A percentile compares a stretch with the other conserved stretches of the same genome.
Conservation (phyloP, 2,113 vertebrate species). For the Setophaga coronata region DNA sequence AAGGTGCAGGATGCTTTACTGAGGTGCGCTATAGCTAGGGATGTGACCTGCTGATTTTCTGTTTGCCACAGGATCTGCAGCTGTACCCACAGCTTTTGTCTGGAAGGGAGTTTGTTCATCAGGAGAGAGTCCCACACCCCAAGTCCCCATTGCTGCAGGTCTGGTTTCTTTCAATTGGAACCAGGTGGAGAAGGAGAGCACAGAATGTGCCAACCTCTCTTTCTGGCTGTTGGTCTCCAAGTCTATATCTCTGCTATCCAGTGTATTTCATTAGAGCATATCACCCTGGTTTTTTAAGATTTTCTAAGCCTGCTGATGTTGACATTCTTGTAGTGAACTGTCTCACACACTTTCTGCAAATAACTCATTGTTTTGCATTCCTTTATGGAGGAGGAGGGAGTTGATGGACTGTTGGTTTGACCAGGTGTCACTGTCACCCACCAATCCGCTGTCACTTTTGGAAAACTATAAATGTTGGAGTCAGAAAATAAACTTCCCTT, state of each 20-base stretch:
- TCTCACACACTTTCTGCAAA: no score
- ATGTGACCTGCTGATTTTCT: accelerated
- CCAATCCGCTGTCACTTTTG: no score
- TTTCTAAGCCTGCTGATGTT: no score
- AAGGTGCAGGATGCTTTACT: background rate
- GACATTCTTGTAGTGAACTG: no score
- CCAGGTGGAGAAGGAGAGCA: accelerated
- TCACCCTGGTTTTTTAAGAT: no score
- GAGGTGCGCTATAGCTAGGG: background rate
- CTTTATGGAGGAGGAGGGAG: no score
- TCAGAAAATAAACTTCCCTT: no score
- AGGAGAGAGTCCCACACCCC: background rate
- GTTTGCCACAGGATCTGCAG: background rate
- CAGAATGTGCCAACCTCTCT: background rate
- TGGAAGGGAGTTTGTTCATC: background rate
- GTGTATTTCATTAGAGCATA: background rate
- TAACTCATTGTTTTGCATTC: no score
- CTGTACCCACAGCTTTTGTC: background rate
- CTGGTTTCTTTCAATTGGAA: background rate
- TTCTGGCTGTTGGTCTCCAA: background rate
- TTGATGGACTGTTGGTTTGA: no score
- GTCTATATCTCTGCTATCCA: background rate
- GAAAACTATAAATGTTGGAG: no score
- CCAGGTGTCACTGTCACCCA: no score
- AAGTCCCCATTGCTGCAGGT: accelerated